Conservation (phyloP, 2,797 vertebrate genomes). For the Ispidina lecontei region DNA sequence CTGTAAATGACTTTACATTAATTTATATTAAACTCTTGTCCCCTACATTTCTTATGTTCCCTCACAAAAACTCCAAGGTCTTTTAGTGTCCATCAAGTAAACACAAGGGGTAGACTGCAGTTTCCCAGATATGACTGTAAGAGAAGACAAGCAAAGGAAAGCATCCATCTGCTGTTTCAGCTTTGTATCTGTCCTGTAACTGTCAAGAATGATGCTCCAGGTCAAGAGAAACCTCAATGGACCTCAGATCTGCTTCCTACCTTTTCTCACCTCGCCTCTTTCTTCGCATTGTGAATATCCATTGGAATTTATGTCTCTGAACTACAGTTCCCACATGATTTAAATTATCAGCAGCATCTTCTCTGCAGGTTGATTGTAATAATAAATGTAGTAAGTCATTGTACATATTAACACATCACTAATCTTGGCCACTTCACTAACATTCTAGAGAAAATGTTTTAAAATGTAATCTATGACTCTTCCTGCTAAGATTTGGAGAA, state of each 20-base stretch:
- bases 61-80: background rate
- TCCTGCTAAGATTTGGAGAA: background rate
- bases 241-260: background rate
- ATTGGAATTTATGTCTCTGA: background rate
- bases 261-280: background rate
- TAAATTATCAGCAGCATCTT: background rate
- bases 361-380: background rate
- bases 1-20: background rate
- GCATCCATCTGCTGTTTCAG: background rate
- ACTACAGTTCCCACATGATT: background rate
- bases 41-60: background rate
- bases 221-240: background rate
- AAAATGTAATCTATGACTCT: background rate
- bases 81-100: slow-evolving; percentile 1
- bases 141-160: background rate
- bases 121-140: background rate
- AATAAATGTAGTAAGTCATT: background rate
- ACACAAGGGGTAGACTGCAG: background rate
- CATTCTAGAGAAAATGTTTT: background rate
- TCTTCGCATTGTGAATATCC: background rate
- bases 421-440: background rate
- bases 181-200: background rate
- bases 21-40: background rate
- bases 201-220: background rate
- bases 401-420: background rate